Evolutionary conservation across 2,113 vertebrate species (phyloP).

Genomic region (Cepphus grylle): DNA sequence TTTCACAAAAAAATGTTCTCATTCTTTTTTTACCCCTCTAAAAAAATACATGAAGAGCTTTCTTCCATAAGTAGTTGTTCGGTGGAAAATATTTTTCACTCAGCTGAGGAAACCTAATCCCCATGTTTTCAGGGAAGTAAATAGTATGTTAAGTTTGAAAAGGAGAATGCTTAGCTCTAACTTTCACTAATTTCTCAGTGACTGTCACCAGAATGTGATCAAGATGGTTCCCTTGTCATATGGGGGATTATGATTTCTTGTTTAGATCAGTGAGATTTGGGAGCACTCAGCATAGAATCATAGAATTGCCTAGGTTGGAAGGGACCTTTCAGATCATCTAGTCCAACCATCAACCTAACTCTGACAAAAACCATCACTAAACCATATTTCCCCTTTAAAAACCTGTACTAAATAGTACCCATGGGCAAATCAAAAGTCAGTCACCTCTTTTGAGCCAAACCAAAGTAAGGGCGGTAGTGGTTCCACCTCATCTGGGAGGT

Average conservation of each 20-base stretch:
- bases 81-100: neutral
- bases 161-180: neutral
- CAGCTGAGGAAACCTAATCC: neutral
- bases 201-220: neutral
- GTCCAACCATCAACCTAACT: too few species aligned
- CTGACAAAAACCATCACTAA: too few species aligned
- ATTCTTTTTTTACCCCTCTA: neutral
- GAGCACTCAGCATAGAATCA: neutral
- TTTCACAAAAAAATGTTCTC: neutral
- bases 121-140: neutral
- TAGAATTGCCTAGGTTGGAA: too few species aligned
- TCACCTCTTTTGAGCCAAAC: neutral
- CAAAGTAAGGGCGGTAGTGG: rapidly evolving
- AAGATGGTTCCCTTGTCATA: rapidly evolving
- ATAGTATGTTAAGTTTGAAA: neutral
- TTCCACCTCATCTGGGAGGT: neutral
- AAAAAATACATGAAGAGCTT: neutral
- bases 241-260: neutral
- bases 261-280: neutral
- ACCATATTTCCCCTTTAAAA: neutral
- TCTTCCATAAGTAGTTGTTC: neutral
- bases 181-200: neutral
- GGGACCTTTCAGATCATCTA: too few species aligned
- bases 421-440: neutral
- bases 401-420: neutral